Percentiles rank a stretch among this genome's conserved stretches.
Conservation (phyloP, 1,140 invertebrate genomes). For the Pollicipes pollicipes region DNA sequence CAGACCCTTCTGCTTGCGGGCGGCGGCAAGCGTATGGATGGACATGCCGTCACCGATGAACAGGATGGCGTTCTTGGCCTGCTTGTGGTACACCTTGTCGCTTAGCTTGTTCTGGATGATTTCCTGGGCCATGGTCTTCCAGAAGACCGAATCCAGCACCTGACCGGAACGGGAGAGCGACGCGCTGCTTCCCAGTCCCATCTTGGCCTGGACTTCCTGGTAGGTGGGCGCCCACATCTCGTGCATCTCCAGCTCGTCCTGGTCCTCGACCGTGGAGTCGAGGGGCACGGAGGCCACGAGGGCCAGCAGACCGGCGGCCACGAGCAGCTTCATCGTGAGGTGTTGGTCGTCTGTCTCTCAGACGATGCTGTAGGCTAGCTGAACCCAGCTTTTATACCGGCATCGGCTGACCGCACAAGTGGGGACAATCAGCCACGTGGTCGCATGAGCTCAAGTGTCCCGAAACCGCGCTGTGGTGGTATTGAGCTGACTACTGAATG, state of each 20-base stretch:
- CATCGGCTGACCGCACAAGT: too few relatives aligned
- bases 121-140: not conserved
- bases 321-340: not conserved
- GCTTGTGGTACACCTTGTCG: not conserved
- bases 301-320: not conserved
- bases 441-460: too few relatives aligned
- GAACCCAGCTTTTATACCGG: too few relatives aligned
- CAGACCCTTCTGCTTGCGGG: slow-evolving; percentile 49
- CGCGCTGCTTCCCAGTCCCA: not conserved
- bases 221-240: slow-evolving; percentile 1
- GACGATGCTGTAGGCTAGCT: too few relatives aligned
- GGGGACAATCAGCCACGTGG: too few relatives aligned
- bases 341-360: not conserved
- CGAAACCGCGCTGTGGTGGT: too few relatives aligned
- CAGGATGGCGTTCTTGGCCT: slow-evolving; percentile 3
- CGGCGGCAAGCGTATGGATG: slow-evolving; percentile 51
- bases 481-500: too few relatives aligned
- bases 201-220: not conserved
- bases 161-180: not conserved
- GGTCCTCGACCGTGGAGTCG: not conserved
- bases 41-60: slow-evolving; percentile 42
- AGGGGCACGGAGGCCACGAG: not conserved
- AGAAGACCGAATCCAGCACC: not conserved
- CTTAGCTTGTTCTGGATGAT: not conserved
- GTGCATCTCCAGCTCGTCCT: slow-evolving; percentile 6